Evolutionary conservation across 2,797 vertebrate species (phyloP), one percentile per base, ranked within the genome.

Genomic region (Microctenopoma steveboyesi): DNA sequence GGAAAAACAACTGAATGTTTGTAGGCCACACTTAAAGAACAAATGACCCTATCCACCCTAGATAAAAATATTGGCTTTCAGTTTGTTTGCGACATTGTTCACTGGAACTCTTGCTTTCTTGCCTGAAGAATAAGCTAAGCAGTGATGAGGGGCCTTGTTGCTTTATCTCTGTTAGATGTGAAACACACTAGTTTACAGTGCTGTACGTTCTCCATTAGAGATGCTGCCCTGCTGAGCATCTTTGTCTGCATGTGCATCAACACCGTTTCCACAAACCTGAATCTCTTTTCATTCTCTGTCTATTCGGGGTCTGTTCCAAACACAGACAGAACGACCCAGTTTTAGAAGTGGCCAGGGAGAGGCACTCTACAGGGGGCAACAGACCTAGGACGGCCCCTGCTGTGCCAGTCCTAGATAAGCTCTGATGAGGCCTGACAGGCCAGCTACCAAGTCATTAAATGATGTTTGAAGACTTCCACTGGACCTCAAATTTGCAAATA

Each of bases 361-460:
- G 78, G 61, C 35, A 40, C 85, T 72, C 83, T 53, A 46, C 65
- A 83, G 89, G 73, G 88, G 79, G 69, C 59, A 70, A 65, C 14
- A 69, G 85, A 85, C 76, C 68, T 18, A 76, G 76, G 65, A 78
- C 40, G 69, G 54, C 64, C 76, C 92, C 90, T 59, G 88, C 92
- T 89, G 92, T 30, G 89, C 64, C 52, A 18, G 79, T 61, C 69
- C 76, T 53, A 53, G 50, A 46, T 47, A 58, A 83, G 75, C 43
- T 30, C 87, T 93, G 89, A 94, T 94, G 85, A 87, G 82, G 90
- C 78, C 77, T 89, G 92, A 94, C 93, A 93, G 76, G 60, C 70
- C 54, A 45, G 65, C 69, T 46, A 53, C 73, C 61, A 14, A 75
- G 76, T 42, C 60, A 64, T 71, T 30, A 59, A 70, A 72, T 74